These are phyloP conservation scores for Onychomys torridus DNA, from an alignment of 2,797 vertebrate species.

Conservation along the genomic window DNA sequence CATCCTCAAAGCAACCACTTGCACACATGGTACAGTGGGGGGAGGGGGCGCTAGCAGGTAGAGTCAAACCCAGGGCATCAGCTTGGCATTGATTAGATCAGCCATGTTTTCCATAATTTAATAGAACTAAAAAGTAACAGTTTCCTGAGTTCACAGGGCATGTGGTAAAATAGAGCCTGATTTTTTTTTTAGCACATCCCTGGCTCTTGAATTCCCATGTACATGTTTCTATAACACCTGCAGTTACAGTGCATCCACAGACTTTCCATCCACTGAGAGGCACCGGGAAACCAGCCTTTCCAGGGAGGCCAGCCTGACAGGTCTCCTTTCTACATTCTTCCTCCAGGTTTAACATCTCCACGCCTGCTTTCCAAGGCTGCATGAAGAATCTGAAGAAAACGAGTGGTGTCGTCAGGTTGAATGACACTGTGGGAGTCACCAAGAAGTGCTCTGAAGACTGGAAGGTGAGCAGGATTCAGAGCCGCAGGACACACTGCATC, in stretches of 20 bases:
- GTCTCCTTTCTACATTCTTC: slow-evolving; percentile 22
- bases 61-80: not conserved
- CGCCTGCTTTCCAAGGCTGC: slow-evolving; percentile 93
- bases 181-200: slow-evolving; percentile 38
- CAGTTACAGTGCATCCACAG: not conserved
- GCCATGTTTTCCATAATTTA: not conserved
- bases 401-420: slow-evolving; percentile 74
- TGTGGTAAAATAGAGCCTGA: not conserved
- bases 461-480: slow-evolving; percentile 88
- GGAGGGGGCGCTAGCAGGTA: too few species aligned
- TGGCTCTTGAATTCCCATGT: not conserved
- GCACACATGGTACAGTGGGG: not conserved
- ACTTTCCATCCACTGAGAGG: not conserved
- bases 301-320: not conserved
- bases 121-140: not conserved
- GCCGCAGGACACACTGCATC: accelerated
- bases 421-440: slow-evolving; percentile 92
- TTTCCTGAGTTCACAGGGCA: slow-evolving; percentile 4
- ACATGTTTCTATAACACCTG: not conserved
- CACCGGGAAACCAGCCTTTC: not conserved
- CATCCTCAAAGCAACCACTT: not conserved
- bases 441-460: slow-evolving; percentile 90
- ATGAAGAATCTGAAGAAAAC: slow-evolving; percentile 88
- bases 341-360: slow-evolving; percentile 91
- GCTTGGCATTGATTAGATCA: not conserved